A percentile compares a stretch with the other conserved stretches of the same genome.
phyloP scores from a whole-genome alignment of 2,888 invertebrate species.

The Caenorhabditis panamensis region DNA sequence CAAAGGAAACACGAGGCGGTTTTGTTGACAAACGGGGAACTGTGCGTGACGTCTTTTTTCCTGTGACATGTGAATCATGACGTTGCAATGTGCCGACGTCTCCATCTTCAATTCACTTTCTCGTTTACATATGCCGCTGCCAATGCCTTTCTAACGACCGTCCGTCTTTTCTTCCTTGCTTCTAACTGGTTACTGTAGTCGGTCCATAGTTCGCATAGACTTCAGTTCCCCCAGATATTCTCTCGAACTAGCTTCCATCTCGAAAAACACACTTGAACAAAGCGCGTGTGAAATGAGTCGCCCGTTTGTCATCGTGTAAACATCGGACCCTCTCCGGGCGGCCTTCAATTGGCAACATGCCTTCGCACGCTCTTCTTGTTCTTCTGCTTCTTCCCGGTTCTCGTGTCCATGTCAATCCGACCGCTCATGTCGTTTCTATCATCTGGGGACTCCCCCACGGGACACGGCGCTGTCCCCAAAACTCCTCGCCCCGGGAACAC shows the following conservation, averaged over 20 bases:
- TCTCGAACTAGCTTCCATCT: not conserved
- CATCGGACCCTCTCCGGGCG: constrained; percentile 41
- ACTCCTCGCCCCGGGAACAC: constrained; percentile 38
- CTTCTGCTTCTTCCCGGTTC: constrained; percentile 26
- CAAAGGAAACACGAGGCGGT: constrained; percentile 8
- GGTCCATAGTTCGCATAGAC: not conserved
- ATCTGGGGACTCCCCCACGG: constrained; percentile 43
- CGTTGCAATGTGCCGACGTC: constrained; percentile 52
- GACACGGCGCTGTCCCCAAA: constrained; percentile 6
- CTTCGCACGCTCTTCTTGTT: constrained; percentile 26
- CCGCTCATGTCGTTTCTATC: constrained; percentile 42
- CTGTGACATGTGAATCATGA: constrained; percentile 48
- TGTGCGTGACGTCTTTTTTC: constrained; percentile 44
- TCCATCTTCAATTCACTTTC: constrained; percentile 33
- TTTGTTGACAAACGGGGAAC: constrained; percentile 56
- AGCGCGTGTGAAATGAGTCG: constrained; percentile 47
- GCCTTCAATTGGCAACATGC: constrained; percentile 51
- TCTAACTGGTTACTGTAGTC: constrained; percentile 1
- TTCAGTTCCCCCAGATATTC: not conserved
- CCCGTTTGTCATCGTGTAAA: constrained; percentile 58
- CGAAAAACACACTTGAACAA: constrained; percentile 25
- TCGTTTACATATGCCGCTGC: constrained; percentile 27
- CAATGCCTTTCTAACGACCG: not conserved
- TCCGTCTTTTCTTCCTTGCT: constrained; percentile 8
- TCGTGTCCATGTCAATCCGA: constrained; percentile 33